phyloP scores from a whole-genome alignment of 2,888 invertebrate species.

The Apamea epomidion region DNA sequence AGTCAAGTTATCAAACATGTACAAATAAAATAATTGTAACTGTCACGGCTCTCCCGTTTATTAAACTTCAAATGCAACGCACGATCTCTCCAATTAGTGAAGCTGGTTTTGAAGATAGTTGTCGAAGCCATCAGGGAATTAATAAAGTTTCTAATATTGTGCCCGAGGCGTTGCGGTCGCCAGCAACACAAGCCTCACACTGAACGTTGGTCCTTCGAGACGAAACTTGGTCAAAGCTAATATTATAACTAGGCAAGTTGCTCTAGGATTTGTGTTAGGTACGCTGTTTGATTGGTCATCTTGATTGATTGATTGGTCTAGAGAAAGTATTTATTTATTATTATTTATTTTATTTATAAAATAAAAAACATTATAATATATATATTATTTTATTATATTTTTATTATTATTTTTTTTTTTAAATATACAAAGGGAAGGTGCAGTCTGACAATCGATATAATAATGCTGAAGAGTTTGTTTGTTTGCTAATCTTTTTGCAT shows the following conservation, averaged over 20 bases:
- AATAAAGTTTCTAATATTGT: constrained; percentile 63
- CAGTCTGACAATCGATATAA: neutral
- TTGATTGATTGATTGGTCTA: too few relatives aligned
- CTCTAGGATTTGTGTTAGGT: constrained; percentile 21
- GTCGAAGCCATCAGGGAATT: constrained; percentile 58
- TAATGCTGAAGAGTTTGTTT: neutral
- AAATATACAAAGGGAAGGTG: neutral
- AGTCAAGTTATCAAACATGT: constrained; percentile 1
- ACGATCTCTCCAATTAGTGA: constrained; percentile 45
- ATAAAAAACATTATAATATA: too few relatives aligned
- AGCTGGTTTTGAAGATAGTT: constrained; percentile 46
- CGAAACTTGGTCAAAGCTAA: constrained; percentile 62
- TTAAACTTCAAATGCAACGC: constrained; percentile 30
- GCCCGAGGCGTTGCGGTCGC: constrained; percentile 56
- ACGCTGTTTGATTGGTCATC: constrained; percentile 11
- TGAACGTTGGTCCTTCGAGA: constrained; percentile 66
- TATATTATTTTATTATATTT: too few relatives aligned
- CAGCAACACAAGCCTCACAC: constrained; percentile 56
- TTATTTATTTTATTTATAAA: too few relatives aligned
- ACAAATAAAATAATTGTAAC: constrained; percentile 11
- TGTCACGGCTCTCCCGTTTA: neutral
- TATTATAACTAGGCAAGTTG: constrained; percentile 54
- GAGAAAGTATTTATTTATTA: too few relatives aligned
- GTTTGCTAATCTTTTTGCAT: neutral
- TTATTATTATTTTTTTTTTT: too few relatives aligned